These are phyloP conservation scores for Limnephilus auricula DNA, from an alignment of 2,888 invertebrate genomes.

Conservation along the genomic window DNA sequence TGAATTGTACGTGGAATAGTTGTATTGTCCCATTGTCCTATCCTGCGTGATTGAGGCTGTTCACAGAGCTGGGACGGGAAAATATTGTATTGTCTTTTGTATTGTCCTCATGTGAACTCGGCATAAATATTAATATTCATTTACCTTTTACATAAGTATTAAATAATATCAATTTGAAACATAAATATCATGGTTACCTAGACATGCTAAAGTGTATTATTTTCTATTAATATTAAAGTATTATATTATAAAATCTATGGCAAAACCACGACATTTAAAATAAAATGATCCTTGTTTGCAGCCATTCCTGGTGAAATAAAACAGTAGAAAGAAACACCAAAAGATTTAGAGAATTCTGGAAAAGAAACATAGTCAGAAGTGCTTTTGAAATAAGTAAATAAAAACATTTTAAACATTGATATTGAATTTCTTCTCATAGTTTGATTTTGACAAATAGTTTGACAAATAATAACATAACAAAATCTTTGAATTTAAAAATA, in stretches of 20 bases:
- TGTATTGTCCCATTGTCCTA: too few relatives aligned
- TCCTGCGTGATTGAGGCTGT: too few relatives aligned
- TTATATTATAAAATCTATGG: not conserved
- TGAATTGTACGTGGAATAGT: too few relatives aligned
- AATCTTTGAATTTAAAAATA: too few relatives aligned
- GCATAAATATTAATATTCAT: not conserved
- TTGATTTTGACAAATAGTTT: not conserved
- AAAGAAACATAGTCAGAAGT: conserved; percentile 45
- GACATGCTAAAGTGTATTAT: conserved; percentile 17
- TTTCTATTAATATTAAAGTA: not conserved
- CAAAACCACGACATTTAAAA: conserved; percentile 16
- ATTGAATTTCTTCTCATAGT: not conserved
- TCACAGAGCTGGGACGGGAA: too few relatives aligned
- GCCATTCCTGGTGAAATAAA: conserved; percentile 30
- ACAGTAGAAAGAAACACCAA: not conserved
- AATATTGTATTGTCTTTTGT: too few relatives aligned
- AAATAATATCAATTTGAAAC: not conserved
- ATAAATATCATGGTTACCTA: not conserved
- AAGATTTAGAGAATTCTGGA: conserved; percentile 20
- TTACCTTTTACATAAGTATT: not conserved
- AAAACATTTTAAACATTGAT: not conserved
- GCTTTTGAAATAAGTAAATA: conserved; percentile 18
- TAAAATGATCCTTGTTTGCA: conserved; percentile 23
- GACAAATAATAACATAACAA: not conserved
- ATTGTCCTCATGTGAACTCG: too few relatives aligned